Evolutionary conservation across 2,113 vertebrate genomes (phyloP).

Genomic region (Neogale vison): DNA sequence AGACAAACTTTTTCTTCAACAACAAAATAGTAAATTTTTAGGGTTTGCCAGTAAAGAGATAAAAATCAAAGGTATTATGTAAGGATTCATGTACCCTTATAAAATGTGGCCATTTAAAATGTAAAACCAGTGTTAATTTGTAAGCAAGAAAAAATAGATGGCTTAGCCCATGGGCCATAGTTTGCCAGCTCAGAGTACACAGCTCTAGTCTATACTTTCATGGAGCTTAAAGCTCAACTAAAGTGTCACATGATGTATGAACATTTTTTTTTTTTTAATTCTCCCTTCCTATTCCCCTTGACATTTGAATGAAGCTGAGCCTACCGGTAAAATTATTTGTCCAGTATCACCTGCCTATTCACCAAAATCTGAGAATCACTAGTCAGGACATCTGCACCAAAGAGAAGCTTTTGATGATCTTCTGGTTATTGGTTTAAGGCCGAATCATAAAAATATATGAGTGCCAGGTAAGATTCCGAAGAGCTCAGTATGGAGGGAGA

Average conservation of each 20-base stretch:
- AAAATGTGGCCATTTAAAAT: not conserved
- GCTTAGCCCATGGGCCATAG: not conserved
- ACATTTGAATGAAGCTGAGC: not conserved
- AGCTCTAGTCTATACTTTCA: not conserved
- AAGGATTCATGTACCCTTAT: not conserved
- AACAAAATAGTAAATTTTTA: not conserved
- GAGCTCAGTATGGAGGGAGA: not conserved
- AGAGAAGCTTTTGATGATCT: not conserved
- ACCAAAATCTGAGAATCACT: not conserved
- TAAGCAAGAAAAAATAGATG: not conserved
- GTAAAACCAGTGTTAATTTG: not conserved
- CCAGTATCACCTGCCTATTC: not conserved
- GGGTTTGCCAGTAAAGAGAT: not conserved
- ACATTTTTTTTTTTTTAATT: not conserved
- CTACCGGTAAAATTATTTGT: not conserved
- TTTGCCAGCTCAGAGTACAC: not conserved
- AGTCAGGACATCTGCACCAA: rapidly evolving
- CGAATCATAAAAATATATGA: not conserved
- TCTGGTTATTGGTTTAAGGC: not conserved
- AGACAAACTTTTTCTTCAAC: not conserved
- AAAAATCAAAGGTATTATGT: not conserved
- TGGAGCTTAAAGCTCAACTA: not conserved
- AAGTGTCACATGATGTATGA: not conserved
- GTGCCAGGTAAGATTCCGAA: not conserved
- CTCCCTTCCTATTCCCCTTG: not conserved